Conservation (phyloP, 2,113 vertebrate genomes). For the Porphyrio hochstetteri region DNA sequence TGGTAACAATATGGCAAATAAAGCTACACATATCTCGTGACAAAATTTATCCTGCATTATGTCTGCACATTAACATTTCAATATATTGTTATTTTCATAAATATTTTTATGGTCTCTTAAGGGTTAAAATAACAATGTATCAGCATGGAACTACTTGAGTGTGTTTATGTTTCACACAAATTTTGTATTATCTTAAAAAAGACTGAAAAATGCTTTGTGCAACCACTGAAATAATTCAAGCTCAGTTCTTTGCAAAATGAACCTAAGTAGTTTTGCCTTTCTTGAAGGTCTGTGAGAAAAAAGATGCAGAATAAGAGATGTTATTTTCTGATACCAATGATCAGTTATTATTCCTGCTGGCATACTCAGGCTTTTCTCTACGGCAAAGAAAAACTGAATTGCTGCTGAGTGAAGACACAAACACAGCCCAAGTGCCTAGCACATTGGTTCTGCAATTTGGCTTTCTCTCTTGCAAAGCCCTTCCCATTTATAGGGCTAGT, state of each 20-base stretch:
- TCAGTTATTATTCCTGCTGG: background rate
- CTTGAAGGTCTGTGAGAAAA: background rate
- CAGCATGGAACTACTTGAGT: background rate
- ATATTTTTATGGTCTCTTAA: background rate
- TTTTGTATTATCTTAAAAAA: background rate
- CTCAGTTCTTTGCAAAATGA: background rate
- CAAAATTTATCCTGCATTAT: background rate
- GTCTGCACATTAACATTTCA: background rate
- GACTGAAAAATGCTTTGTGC: background rate
- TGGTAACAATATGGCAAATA: background rate
- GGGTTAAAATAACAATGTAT: background rate
- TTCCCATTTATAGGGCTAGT: background rate
- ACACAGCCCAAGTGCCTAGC: background rate
- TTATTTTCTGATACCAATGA: background rate
- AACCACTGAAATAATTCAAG: background rate
- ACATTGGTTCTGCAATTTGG: background rate
- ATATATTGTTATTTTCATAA: background rate
- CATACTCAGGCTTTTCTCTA: background rate
- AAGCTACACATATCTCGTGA: background rate
- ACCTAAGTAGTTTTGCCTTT: background rate
- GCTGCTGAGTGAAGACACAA: background rate
- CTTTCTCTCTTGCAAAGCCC: background rate
- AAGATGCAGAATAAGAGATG: background rate
- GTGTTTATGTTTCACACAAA: background rate
- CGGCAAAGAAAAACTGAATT: background rate